These are phyloP conservation scores for Crioceris asparagi DNA, from an alignment of 2,888 invertebrate genomes.

Conservation along the genomic window DNA sequence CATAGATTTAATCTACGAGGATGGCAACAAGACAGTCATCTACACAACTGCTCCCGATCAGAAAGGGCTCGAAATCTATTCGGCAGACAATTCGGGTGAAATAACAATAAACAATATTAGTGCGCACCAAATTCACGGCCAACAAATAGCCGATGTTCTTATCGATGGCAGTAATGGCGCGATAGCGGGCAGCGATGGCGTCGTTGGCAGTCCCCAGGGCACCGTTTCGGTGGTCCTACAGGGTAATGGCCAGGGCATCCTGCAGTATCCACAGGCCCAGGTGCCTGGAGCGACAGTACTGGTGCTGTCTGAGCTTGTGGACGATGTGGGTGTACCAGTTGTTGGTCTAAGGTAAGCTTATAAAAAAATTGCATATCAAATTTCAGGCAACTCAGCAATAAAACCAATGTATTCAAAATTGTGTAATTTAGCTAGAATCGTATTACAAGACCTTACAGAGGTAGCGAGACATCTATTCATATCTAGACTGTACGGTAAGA, in stretches of 20 bases:
- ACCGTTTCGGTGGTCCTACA: conserved; percentile 41
- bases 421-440: too few species aligned
- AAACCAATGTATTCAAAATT: too few species aligned
- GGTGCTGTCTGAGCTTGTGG: conserved; percentile 59
- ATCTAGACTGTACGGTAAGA: too few species aligned
- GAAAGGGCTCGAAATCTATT: conserved; percentile 70
- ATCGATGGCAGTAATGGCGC: conserved; percentile 44
- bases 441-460: too few species aligned
- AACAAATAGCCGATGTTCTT: conserved; percentile 43
- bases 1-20: conserved; percentile 74
- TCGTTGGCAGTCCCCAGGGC: conserved; percentile 37
- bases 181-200: conserved; percentile 41
- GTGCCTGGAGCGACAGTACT: conserved; percentile 52
- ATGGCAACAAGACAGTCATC: conserved; percentile 74
- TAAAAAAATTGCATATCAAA: too few species aligned
- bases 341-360: conserved; percentile 53
- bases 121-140: conserved; percentile 38
- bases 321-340: conserved; percentile 58
- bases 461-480: too few species aligned
- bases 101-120: conserved; percentile 38
- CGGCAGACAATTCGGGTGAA: conserved; percentile 45
- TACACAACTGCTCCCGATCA: conserved; percentile 71
- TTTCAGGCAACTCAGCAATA: too few species aligned
- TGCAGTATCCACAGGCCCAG: conserved; percentile 43
- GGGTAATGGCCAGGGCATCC: conserved; percentile 42